Base-by-base conservation (phyloP, 2,888 invertebrate species). In the Acronicta leporina region DNA sequence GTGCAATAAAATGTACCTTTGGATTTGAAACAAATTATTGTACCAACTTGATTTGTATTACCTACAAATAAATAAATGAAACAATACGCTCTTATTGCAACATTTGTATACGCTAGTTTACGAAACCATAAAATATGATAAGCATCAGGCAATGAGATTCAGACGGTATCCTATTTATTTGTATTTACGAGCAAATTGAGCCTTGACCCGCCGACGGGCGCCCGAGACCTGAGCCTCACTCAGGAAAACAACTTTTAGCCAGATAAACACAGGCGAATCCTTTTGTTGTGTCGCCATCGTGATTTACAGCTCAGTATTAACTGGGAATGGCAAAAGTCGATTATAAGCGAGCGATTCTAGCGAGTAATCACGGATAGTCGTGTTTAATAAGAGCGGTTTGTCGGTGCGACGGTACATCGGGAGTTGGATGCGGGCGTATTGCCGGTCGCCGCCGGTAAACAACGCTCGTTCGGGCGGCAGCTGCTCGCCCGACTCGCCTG, bases 71-170 rank as follows among this genome's bases (percentile, higher is more conserved):
- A 76, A 77, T 74, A 75, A 77, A 83, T 83, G 82, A 87, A 86
- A 86, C 79, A 86, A 84, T 80, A 79, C 75, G 77, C 82, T 84
- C 83, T 87, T 90, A 90, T 82, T 82, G 82, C 77, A 84, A 84
- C 84, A 87, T 85, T 88, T 85, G 85, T 84, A 20, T 20, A 83
- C 79, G 86, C 80, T 84, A 87, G 87, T 89, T 89, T 87, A 88
- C 86, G 83, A 81, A 87, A 87, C 82, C 85, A 89, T 92, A 91
- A 92, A 91, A 90, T 89, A 91, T 90, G 92, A 92, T 92, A 91
- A 91, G 86, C 84, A 91, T 91, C 90, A 80, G 81, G 79, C 87
- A 89, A 90, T 87, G 87, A 88, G 87, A 89, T 88, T 88, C 90
- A 85, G 87, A 79, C 85, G 83, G 86, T 85, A 85, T 87, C 87